These are phyloP conservation scores for Pipistrellus kuhlii DNA, from an alignment of 2,797 vertebrate genomes.

Conservation along the genomic window DNA sequence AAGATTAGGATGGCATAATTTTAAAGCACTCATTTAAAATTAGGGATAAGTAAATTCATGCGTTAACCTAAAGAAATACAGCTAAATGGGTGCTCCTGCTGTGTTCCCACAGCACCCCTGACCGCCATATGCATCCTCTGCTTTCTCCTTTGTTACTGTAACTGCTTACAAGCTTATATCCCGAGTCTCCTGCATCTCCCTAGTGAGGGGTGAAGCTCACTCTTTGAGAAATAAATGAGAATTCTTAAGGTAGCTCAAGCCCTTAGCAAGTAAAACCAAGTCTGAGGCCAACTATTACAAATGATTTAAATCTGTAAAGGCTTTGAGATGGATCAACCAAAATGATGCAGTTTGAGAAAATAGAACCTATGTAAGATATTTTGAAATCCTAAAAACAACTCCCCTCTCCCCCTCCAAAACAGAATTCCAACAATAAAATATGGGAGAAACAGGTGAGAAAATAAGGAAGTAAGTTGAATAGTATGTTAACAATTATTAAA, in stretches of 20 bases:
- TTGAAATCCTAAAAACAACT: neutral
- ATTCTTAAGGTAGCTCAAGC: neutral
- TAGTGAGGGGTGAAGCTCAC: neutral
- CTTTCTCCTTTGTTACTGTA: neutral
- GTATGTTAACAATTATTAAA: neutral
- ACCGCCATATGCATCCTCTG: neutral
- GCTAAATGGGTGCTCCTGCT: neutral
- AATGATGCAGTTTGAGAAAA: neutral
- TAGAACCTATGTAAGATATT: neutral
- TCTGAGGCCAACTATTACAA: neutral
- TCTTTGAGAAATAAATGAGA: neutral
- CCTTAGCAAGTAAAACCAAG: neutral
- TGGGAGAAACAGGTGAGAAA: neutral
- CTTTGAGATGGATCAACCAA: neutral
- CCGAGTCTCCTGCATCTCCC: neutral
- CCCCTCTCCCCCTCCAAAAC: rapidly evolving
- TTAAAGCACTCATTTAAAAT: neutral
- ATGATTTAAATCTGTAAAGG: neutral
- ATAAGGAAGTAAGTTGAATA: neutral
- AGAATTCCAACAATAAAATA: neutral
- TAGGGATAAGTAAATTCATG: neutral
- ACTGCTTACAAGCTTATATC: neutral
- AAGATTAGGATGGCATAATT: constrained; percentile 5
- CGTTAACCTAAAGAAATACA: neutral
- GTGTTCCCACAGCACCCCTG: neutral